Conservation (phyloP, 2,888 invertebrate genomes). For the Blastobasis adustella region DNA sequence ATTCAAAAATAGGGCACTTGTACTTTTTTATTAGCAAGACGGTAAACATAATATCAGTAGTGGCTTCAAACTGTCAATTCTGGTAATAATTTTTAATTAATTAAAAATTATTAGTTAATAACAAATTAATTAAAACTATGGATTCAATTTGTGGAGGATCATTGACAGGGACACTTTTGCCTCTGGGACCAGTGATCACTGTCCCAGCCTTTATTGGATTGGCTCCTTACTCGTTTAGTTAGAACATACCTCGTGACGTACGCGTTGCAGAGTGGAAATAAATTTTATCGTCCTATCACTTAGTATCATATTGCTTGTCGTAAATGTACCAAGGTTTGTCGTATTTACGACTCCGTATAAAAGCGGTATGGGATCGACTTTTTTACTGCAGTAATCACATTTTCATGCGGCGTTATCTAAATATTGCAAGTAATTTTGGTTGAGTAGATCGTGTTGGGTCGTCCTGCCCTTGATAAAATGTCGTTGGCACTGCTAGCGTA, state of each 20-base stretch:
- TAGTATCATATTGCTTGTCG: constrained; percentile 52
- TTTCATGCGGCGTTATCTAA: constrained; percentile 9
- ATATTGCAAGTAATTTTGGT: neutral
- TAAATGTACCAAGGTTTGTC: constrained; percentile 66
- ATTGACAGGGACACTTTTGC: too few relatives aligned
- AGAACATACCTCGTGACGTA: constrained; percentile 25
- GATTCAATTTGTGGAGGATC: too few relatives aligned
- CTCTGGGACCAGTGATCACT: constrained; percentile 14
- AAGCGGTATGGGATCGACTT: constrained; percentile 30
- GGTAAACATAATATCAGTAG: neutral
- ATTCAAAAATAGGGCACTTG: neutral
- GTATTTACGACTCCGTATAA: constrained; percentile 52
- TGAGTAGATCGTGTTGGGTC: too few relatives aligned
- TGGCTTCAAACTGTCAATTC: neutral
- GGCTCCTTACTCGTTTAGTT: constrained; percentile 19
- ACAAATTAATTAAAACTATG: too few relatives aligned
- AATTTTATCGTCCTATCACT: constrained; percentile 65
- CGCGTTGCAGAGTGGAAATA: constrained; percentile 21
- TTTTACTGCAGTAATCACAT: constrained; percentile 27
- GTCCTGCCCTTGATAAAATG: neutral
- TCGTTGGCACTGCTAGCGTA: neutral
- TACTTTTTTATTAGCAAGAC: neutral
- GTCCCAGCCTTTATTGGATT: constrained; percentile 20
- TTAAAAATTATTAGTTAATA: too few relatives aligned
- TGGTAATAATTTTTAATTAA: constrained; percentile 16